A percentile compares a stretch with the other conserved stretches of the same genome.
Evolutionary conservation across 2,888 invertebrate genomes (phyloP).

Genomic region (Tipula vernalis): DNA sequence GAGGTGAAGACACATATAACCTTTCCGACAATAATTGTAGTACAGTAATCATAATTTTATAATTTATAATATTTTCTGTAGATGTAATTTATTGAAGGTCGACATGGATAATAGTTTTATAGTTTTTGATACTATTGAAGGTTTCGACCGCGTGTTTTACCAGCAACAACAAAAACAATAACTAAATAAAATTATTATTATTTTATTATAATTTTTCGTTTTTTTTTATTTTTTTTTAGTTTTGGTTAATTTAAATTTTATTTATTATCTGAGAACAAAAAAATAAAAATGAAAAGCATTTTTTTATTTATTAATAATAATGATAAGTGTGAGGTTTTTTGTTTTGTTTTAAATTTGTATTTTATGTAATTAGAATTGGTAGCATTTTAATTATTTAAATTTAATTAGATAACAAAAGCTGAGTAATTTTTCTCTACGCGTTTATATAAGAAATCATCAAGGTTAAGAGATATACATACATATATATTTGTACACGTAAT

Average conservation of each 20-base stretch:
- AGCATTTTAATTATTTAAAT: neutral
- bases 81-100: neutral
- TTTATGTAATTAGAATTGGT: neutral
- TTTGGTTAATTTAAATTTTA: neutral
- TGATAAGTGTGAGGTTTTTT: neutral
- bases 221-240: neutral
- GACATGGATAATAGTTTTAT: constrained; percentile 4
- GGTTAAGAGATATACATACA: neutral
- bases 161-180: neutral
- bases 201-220: neutral
- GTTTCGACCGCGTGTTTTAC: neutral
- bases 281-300: neutral
- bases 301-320: neutral
- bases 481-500: neutral
- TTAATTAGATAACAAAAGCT: neutral
- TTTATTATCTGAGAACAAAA: neutral
- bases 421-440: neutral
- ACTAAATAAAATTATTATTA: neutral
- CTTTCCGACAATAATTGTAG: neutral
- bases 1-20: neutral
- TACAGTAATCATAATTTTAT: neutral
- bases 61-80: neutral
- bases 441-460: neutral
- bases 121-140: constrained; percentile 4
- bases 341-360: neutral